Conservation (phyloP, 2,888 invertebrate genomes). For the Drosophila cyrtoloma region DNA sequence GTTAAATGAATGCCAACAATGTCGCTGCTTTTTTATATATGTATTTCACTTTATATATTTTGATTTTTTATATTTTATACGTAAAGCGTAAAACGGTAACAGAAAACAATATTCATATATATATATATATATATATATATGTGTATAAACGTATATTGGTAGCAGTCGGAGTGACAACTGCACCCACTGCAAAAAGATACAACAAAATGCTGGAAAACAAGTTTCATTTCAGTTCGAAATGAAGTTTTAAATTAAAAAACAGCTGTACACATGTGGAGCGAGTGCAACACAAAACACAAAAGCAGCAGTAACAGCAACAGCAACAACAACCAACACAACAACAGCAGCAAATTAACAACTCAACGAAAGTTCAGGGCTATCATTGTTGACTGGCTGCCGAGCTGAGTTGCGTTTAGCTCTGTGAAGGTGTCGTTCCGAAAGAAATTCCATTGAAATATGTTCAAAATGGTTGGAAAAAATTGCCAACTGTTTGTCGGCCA, state of each 20-base stretch:
- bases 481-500: conserved; percentile 38
- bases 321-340: conserved; percentile 18
- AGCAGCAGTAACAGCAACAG: conserved; percentile 9
- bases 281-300: conserved; percentile 33
- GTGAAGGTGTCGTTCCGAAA: conserved; percentile 52
- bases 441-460: conserved; percentile 58
- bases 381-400: conserved; percentile 40
- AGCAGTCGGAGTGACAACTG: conserved; percentile 45
- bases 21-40: conserved; percentile 37
- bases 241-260: conserved; percentile 66
- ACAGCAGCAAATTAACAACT: conserved; percentile 51
- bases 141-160: conserved; percentile 1
- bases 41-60: conserved; percentile 13
- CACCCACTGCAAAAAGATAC: conserved; percentile 60
- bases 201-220: conserved; percentile 63
- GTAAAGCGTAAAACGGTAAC: conserved; percentile 32
- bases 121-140: not conserved
- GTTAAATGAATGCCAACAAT: conserved; percentile 57
- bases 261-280: conserved; percentile 64
- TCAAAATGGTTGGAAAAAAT: conserved; percentile 25
- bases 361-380: conserved; percentile 67
- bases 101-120: conserved; percentile 20
- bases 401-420: conserved; percentile 23
- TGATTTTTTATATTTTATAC: conserved; percentile 3
- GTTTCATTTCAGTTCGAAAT: conserved; percentile 58